Evolutionary conservation across 2,113 vertebrate genomes (phyloP), one percentile per base, ranked within the genome.

Genomic region (Nyctibius bracteatus): DNA sequence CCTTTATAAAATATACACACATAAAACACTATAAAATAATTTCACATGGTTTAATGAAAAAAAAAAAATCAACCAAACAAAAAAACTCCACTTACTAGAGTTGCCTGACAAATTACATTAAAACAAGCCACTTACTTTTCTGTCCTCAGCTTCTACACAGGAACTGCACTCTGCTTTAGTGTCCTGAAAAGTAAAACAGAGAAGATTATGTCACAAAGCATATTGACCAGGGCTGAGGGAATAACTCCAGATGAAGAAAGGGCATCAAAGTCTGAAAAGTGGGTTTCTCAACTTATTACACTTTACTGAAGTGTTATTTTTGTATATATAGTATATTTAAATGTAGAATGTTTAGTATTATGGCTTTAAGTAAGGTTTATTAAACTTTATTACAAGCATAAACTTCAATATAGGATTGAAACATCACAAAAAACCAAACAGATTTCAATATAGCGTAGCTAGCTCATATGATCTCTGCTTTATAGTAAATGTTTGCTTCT

Each of bases 101-200:
- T 1, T 61, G 55, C 33, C 72, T 78, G 22, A 79, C 8, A 85
- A 88, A 92, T 41, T 31, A 88, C 49, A 89, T 75, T 39, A 81
- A 94, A 97, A 94, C 25, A 44, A 92, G 54, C 1, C 77, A 97
- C 98, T 98, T 98, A 98, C 98, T 97, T 98, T 98, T 98, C 97
- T 98, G 97, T 98, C 97, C 73, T 98, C 97, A 97, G 98, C 97
- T 97, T 98, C 98, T 98, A 97, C 92, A 44, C 96, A 97, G 97
- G 98, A 97, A 90, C 58, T 96, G 94, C 97, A 97, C 96, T 98
- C 98, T 66, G 95, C 91, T 98, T 98, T 98, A 97, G 97, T 97
- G 94, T 98, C 98, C 98, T 98, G 95, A 33, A 95, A 96, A 71
- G 51, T 75, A 49, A 91, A 80, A 89, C 8, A 95, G 61, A 94